Percentiles rank a stretch among this genome's conserved stretches.
Conservation (phyloP, 1,140 invertebrate genomes). For the Drosophila oshimai region DNA sequence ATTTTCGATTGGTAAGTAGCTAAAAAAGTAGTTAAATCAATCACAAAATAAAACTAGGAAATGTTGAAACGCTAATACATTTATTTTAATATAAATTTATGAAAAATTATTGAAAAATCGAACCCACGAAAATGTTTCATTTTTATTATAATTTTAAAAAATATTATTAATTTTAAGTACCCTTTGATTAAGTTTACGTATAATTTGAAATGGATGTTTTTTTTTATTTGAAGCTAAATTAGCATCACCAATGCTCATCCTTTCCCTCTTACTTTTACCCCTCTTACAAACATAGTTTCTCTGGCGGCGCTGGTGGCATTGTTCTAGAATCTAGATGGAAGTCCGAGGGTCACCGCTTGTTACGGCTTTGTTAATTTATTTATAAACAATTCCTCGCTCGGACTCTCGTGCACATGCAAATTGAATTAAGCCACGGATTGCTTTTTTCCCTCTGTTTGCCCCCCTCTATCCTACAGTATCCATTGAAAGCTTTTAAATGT, state of each 20-base stretch:
- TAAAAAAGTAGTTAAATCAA: neutral
- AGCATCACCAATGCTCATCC: neutral
- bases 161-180: no score
- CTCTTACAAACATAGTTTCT: neutral
- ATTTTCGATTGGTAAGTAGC: neutral
- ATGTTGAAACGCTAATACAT: no score
- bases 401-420: slow-evolving; percentile 46
- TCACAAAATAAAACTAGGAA: no score
- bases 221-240: neutral
- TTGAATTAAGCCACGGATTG: slow-evolving; percentile 61
- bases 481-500: slow-evolving; percentile 45
- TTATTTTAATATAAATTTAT: no score
- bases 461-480: no score
- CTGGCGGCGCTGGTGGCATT: slow-evolving; percentile 18
- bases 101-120: no score
- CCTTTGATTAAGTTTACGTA: no score
- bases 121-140: no score
- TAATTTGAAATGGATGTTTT: no score
- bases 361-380: slow-evolving; percentile 69
- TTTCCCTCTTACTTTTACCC: neutral
- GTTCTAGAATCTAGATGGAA: slow-evolving; percentile 61
- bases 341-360: slow-evolving; percentile 32
- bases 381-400: slow-evolving; percentile 48
- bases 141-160: no score
- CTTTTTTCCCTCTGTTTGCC: neutral